phyloP scores from a whole-genome alignment of 2,797 vertebrate species.

The Gymnothorax reevesii region DNA sequence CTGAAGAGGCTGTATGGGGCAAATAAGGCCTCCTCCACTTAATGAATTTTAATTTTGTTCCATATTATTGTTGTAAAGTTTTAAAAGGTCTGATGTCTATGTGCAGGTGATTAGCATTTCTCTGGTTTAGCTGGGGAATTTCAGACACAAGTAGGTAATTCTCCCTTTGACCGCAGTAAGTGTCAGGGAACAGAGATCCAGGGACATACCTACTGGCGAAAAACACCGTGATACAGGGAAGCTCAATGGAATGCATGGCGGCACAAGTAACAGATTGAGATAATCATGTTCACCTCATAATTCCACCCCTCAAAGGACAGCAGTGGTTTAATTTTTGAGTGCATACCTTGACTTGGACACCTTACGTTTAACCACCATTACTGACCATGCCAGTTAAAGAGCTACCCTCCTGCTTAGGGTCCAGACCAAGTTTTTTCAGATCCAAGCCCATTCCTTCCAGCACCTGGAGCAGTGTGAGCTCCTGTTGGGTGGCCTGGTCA shows the following conservation, averaged over 20 bases:
- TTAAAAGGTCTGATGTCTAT: constrained; percentile 42
- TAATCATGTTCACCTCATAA: constrained; percentile 61
- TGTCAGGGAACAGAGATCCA: constrained; percentile 51
- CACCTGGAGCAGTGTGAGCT: constrained; percentile 78
- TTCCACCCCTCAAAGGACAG: constrained; percentile 52
- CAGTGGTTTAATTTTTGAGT: constrained; percentile 32
- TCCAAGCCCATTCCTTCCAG: constrained; percentile 77
- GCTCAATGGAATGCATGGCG: constrained; percentile 70
- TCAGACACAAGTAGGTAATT: constrained; percentile 32
- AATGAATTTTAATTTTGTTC: constrained; percentile 37
- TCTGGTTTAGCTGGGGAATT: constrained; percentile 33
- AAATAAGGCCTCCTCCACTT: constrained; percentile 35
- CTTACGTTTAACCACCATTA: constrained; percentile 71
- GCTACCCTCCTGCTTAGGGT: constrained; percentile 66
- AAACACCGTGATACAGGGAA: constrained; percentile 60
- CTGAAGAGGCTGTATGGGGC: constrained; percentile 23
- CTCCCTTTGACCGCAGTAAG: constrained; percentile 53
- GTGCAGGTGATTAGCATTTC: constrained; percentile 48
- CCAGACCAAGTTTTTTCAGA: constrained; percentile 72
- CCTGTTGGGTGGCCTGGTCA: constrained; percentile 75
- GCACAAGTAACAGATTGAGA: constrained; percentile 68
- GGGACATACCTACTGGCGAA: constrained; percentile 53
- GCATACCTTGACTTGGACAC: background rate
- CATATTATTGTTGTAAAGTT: constrained; percentile 36
- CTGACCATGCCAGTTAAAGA: constrained; percentile 69